Conservation (phyloP, 2,113 vertebrate genomes). For the Tympanuchus pallidicinctus region DNA sequence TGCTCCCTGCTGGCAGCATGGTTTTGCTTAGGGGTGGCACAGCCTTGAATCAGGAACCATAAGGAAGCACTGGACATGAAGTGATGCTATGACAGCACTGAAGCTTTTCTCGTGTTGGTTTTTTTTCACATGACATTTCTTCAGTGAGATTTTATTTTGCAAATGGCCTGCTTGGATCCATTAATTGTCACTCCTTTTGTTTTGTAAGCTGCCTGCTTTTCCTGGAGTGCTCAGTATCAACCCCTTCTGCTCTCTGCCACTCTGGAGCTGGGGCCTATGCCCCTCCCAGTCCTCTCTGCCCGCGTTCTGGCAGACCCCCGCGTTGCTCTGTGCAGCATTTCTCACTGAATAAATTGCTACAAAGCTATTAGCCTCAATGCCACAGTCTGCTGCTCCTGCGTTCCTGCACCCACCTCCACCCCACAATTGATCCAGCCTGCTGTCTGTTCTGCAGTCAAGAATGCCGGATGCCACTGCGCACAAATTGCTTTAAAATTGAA, state of each 20-base stretch:
- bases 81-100: rapidly evolving
- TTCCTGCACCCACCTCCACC: slow-evolving; percentile 49
- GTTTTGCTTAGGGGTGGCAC: not conserved
- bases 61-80: not conserved
- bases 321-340: not conserved
- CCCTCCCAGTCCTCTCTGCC: not conserved
- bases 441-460: slow-evolving; percentile 19
- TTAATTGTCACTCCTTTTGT: not conserved
- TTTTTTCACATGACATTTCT: not conserved
- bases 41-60: not conserved
- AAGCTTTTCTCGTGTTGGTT: not conserved
- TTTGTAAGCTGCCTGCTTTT: not conserved
- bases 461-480: not conserved
- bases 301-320: not conserved
- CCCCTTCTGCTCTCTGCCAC: not conserved
- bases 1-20: not conserved
- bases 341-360: slow-evolving; percentile 30
- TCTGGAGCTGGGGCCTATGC: not conserved
- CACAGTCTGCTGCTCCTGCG: slow-evolving; percentile 64
- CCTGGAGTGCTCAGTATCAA: not conserved
- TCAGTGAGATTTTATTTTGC: not conserved
- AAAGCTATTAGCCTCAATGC: slow-evolving; percentile 41
- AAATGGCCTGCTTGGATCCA: not conserved
- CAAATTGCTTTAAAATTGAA: slow-evolving; percentile 31
- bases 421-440: slow-evolving; percentile 35